phyloP scores from a whole-genome alignment of 2,888 invertebrate genomes.

The Leucoma salicis region DNA sequence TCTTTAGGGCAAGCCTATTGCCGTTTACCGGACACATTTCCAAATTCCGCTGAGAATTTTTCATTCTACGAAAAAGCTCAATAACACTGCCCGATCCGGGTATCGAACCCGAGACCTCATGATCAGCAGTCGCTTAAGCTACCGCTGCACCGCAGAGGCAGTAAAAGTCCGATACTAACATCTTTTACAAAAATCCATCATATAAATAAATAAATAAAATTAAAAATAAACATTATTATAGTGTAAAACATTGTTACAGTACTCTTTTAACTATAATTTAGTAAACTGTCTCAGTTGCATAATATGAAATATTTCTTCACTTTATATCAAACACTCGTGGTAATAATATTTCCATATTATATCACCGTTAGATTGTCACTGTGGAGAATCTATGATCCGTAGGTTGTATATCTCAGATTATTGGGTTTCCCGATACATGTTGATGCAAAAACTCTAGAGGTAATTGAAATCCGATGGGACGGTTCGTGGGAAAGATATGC shows the following conservation, averaged over 20 bases:
- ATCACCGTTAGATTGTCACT: constrained; percentile 44
- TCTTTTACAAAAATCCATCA: background rate
- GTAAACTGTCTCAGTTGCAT: background rate
- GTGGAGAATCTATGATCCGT: constrained; percentile 51
- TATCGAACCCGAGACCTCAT: background rate
- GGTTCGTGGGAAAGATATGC: constrained; percentile 73
- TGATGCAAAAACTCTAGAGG: constrained; percentile 60
- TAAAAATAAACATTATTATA: background rate
- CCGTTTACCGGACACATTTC: too few relatives aligned
- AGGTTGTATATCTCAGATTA: constrained; percentile 35
- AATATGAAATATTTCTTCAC: constrained; percentile 26
- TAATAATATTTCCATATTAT: constrained; percentile 43
- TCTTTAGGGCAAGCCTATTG: too few relatives aligned
- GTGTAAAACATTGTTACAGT: background rate
- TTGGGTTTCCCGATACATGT: constrained; percentile 45
- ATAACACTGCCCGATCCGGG: background rate
- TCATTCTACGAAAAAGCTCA: too few relatives aligned
- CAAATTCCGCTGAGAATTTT: too few relatives aligned
- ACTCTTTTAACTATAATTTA: background rate
- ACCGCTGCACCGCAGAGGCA: too few relatives aligned
- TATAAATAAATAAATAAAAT: background rate
- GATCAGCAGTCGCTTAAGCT: background rate
- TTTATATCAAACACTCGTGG: constrained; percentile 25
- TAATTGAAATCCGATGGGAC: constrained; percentile 59
- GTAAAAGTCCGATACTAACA: background rate